These are phyloP conservation scores for Pleuronectes platessa DNA, from an alignment of 2,113 vertebrate species.

Conservation along the genomic window DNA sequence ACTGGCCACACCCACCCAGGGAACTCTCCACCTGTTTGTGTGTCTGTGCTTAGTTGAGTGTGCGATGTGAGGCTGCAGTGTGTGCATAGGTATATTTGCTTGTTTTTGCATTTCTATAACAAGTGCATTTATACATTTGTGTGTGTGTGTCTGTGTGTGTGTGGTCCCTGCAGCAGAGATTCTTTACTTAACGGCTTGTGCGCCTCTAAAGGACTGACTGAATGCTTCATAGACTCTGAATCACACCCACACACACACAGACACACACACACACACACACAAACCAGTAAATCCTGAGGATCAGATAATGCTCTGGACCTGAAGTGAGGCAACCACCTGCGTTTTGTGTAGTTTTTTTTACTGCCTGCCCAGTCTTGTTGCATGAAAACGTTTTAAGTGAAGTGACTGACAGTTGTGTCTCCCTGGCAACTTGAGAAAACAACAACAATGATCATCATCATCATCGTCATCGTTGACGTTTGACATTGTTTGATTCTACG, in stretches of 20 bases:
- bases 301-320: conserved; percentile 15
- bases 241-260: conserved; percentile 10
- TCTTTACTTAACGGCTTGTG: not conserved
- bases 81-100: no score
- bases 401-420: not conserved
- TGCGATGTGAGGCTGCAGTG: not conserved
- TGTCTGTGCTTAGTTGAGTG: not conserved
- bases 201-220: conserved; percentile 28
- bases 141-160: conserved; percentile 22
- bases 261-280: not conserved
- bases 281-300: conserved; percentile 37
- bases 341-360: no score
- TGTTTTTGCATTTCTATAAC: not conserved
- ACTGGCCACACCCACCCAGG: conserved; percentile 22
- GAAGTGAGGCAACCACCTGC: not conserved
- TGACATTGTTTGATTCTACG: no score
- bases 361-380: conserved; percentile 25
- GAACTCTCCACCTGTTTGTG: conserved; percentile 13
- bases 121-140: not conserved
- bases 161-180: conserved; percentile 20
- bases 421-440: not conserved
- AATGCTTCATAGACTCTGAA: conserved; percentile 45
- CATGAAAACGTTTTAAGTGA: not conserved
- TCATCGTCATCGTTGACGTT: not conserved
- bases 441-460: not conserved